phyloP scores from a whole-genome alignment of 2,113 vertebrate genomes.

The Gallinago jamesoni region DNA sequence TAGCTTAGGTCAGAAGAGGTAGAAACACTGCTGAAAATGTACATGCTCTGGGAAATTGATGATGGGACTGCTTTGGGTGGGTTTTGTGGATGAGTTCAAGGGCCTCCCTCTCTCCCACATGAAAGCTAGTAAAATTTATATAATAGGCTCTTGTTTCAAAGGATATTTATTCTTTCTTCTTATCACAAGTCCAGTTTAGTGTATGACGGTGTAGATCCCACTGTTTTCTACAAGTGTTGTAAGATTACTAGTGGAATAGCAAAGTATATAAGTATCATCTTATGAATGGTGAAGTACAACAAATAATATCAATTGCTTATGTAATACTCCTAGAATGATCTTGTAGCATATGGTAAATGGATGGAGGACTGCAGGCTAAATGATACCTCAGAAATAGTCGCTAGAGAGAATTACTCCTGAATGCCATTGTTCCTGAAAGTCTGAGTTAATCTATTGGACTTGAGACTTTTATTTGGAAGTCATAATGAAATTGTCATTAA shows the following conservation, averaged over 20 bases:
- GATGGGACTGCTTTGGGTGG: not conserved
- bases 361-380: not conserved
- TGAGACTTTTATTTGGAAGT: rapidly evolving
- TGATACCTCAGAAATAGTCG: not conserved
- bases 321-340: not conserved
- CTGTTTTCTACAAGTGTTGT: not conserved
- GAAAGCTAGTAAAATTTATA: not conserved
- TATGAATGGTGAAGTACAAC: not conserved
- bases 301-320: not conserved
- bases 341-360: not conserved
- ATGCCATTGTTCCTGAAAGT: not conserved
- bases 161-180: not conserved
- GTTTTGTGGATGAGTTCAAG: not conserved
- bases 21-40: not conserved
- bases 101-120: not conserved
- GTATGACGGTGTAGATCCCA: not conserved
- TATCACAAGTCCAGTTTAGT: not conserved
- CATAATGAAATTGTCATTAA: not conserved
- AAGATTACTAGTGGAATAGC: not conserved
- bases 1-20: not conserved
- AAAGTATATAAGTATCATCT: not conserved
- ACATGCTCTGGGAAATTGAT: not conserved
- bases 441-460: not conserved
- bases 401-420: not conserved
- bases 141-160: not conserved